These are phyloP conservation scores for Centropyge bicolor DNA, from an alignment of 2,797 vertebrate genomes.

Conservation along the genomic window DNA sequence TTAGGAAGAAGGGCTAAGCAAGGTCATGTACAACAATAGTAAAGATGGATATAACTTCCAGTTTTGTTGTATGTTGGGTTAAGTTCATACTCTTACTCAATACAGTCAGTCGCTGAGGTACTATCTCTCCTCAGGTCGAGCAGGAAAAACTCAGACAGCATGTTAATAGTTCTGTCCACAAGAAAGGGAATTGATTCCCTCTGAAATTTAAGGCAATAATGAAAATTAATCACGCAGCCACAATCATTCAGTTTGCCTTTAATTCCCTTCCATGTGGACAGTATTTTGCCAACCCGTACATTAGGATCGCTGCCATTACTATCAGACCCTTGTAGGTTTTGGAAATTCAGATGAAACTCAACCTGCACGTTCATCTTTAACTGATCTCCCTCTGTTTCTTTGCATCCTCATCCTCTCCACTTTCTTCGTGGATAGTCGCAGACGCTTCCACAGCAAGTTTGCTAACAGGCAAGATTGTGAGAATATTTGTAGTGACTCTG, in stretches of 20 bases:
- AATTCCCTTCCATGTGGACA: not conserved
- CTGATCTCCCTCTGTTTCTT: not conserved
- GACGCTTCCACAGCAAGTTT: not conserved
- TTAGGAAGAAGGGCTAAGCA: not conserved
- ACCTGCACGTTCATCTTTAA: not conserved
- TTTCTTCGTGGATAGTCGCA: not conserved
- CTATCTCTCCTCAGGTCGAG: not conserved
- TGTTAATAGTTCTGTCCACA: not conserved
- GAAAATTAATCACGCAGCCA: not conserved
- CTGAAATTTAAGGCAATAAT: not conserved
- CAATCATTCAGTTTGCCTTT: not conserved
- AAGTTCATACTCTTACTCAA: not conserved
- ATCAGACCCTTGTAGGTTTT: not conserved
- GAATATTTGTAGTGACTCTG: slow-evolving; percentile 54
- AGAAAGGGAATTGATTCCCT: not conserved
- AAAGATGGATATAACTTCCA: not conserved
- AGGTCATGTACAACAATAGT: not conserved
- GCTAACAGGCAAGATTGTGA: slow-evolving; percentile 1
- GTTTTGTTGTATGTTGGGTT: not conserved
- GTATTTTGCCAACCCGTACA: not conserved
- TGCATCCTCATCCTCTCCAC: not conserved
- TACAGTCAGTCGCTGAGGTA: not conserved
- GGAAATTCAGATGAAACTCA: not conserved
- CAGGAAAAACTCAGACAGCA: not conserved
- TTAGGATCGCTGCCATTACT: not conserved